Conservation (phyloP, 1,140 invertebrate genomes). For the Chymomyza costata region DNA sequence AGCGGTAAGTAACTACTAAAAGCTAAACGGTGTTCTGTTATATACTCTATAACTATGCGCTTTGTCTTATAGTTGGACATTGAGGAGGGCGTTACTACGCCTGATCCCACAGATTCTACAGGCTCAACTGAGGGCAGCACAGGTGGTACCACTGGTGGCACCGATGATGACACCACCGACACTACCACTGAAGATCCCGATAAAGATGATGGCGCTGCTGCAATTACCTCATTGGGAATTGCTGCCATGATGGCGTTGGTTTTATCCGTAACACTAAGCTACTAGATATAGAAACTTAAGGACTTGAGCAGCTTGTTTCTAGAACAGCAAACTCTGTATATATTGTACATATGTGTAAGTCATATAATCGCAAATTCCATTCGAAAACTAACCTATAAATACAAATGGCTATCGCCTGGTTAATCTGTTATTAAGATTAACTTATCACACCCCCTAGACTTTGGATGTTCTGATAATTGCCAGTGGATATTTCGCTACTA, state of each 20-base stretch:
- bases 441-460: conserved; percentile 16
- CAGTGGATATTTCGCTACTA: no score
- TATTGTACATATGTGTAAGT: conserved; percentile 20
- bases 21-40: no score
- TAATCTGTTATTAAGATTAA: conserved; percentile 27
- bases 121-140: no score
- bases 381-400: conserved; percentile 32
- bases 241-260: conserved; percentile 38
- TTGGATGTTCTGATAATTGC: no score
- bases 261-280: conserved; percentile 31
- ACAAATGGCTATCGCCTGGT: conserved; percentile 29
- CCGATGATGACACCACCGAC: not conserved
- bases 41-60: no score
- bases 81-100: conserved; percentile 11
- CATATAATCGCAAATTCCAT: conserved; percentile 53
- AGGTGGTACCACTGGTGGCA: no score
- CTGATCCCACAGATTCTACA: no score
- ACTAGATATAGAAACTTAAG: no score
- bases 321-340: no score
- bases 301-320: conserved; percentile 6
- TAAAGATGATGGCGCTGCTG: conserved; percentile 28
- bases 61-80: conserved; percentile 43
- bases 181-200: conserved; percentile 7
- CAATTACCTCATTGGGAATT: conserved; percentile 36
- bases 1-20: conserved; percentile 40